Base-by-base conservation (phyloP, 1,140 invertebrate genomes). In the Doryteuthis pealeii region DNA sequence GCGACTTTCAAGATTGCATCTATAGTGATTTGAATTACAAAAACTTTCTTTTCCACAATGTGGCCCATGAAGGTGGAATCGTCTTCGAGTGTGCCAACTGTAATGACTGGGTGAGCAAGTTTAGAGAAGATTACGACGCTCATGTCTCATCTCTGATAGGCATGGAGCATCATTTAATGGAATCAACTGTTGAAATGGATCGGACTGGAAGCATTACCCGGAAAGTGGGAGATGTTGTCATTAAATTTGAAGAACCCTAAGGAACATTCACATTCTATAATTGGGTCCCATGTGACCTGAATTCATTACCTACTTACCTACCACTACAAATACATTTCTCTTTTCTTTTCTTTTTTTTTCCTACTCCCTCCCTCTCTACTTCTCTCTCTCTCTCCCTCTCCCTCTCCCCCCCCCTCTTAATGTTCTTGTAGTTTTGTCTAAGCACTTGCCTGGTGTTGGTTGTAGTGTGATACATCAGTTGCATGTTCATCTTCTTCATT, bases 141-240 rank as follows among this genome's bases (percentile, higher is more conserved):
- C 54, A 62, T 62, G 54, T 22, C 6, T 8, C 10, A 2, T 22
- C 54, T 62, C 54, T 62, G 6, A 18, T 22, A 14, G 54, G 26
- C 18, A 22, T 62, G 54, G 54, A 62, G 26, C 54, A 62, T 62
- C 18, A 62, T 62, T 62, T 62, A 22, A 62, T 62, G 54, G 54
- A 62, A 62, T 62, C 54, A 6, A 62, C 54, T n/a, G 54, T 62
- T 62, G 54, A 62, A 62, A 62, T 62, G 54, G 54, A 62, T 62
- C 54, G 54, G 22, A 14, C 54, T 62, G 54, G 54, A 22, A 62
- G 54, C 54, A 62, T 62, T n/a, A 62, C 54, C 26, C 10, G 54
- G 26, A 62, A 28, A 62, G 22, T 62, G 18, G 54, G 54, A n/a
- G 54, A 62, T 62, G 54, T 62, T 62, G 54, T 62, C 5, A 28